phyloP scores from a whole-genome alignment of 1,140 invertebrate species.

The Saccostrea glomerata region DNA sequence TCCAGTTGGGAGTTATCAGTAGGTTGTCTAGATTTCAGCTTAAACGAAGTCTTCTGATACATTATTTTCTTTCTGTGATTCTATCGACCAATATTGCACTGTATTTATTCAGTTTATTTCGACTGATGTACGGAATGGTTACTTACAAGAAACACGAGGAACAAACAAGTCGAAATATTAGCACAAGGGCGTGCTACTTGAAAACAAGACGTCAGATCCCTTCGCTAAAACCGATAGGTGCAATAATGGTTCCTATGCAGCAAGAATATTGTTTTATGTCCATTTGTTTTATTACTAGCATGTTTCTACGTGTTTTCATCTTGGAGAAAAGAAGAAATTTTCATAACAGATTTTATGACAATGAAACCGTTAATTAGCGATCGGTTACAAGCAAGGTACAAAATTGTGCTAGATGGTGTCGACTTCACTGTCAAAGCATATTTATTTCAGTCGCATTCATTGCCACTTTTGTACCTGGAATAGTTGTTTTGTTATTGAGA shows the following conservation, averaged over 20 bases:
- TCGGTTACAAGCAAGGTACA: not conserved
- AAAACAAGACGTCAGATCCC: not conserved
- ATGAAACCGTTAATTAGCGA: not conserved
- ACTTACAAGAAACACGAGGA: not conserved
- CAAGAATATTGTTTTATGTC: too few relatives aligned
- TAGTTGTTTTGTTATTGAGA: too few relatives aligned
- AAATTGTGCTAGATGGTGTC: not conserved
- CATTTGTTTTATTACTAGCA: too few relatives aligned
- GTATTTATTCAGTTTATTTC: too few relatives aligned
- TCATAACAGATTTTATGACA: too few relatives aligned
- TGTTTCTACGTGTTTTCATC: too few relatives aligned
- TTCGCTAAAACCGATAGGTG: not conserved
- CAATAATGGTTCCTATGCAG: not conserved
- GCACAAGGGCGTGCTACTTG: not conserved
- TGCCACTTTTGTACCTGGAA: too few relatives aligned
- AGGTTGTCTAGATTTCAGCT: not conserved
- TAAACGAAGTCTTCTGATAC: not conserved
- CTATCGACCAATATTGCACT: not conserved
- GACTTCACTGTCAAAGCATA: too few relatives aligned
- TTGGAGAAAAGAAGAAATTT: not conserved
- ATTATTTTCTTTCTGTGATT: slow-evolving; percentile 11
- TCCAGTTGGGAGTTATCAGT: not conserved
- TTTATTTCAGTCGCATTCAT: too few relatives aligned
- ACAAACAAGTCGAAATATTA: not conserved
- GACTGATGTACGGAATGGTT: too few relatives aligned